phyloP scores from a whole-genome alignment of 2,797 vertebrate genomes.

The Ispidina lecontei region DNA sequence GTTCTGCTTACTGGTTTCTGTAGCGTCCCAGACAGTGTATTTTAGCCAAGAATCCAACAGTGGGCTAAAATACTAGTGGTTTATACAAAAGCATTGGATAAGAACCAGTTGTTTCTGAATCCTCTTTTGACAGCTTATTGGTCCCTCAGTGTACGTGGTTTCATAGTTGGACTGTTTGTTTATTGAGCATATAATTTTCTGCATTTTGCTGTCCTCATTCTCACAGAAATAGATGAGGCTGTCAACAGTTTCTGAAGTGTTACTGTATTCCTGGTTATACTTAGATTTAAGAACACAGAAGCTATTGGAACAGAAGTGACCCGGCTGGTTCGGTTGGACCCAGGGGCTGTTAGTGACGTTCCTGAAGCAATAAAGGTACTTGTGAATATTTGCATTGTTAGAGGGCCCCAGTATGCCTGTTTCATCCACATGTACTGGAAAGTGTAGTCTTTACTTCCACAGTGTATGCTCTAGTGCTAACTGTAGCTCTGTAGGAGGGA shows the following conservation, averaged over 20 bases:
- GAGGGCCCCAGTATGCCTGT: neutral
- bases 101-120: neutral
- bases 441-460: neutral
- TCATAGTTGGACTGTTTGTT: neutral
- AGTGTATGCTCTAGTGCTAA: neutral
- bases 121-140: neutral
- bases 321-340: slow-evolving; percentile 92
- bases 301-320: slow-evolving; percentile 96
- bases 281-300: slow-evolving; percentile 96
- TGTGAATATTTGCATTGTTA: neutral
- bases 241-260: neutral
- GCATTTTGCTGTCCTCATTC: neutral
- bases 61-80: neutral
- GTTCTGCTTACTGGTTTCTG: neutral
- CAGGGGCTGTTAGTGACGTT: slow-evolving; percentile 91
- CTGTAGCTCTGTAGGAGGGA: neutral
- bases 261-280: neutral
- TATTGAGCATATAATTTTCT: neutral
- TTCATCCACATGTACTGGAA: neutral
- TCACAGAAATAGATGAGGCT: neutral
- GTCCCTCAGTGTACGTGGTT: neutral
- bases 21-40: neutral
- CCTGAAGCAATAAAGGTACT: slow-evolving; percentile 94
- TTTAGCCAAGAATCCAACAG: slow-evolving; percentile 28
- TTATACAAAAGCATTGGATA: neutral